Base-by-base conservation (phyloP, 2,113 vertebrate genomes). In the Mobula birostris region DNA sequence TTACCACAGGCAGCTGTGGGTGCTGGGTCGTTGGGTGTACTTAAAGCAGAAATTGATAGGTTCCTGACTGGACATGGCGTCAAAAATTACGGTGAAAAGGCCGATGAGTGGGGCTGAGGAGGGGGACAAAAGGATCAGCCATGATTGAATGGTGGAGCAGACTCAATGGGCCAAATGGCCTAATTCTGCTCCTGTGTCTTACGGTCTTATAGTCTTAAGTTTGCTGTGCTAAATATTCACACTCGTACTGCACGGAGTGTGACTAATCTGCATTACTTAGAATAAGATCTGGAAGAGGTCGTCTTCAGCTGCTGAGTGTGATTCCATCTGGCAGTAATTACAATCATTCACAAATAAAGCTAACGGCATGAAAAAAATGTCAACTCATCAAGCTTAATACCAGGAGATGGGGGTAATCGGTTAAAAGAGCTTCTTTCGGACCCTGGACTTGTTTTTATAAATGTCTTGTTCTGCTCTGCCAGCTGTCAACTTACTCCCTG, bases 321-420 rank as follows among this genome's bases (percentile, higher is more conserved):
- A 87, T 29, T 87, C 83, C 83, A 87, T 87, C 83, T 87, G 83
- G 83, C 83, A 87, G 83, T 61, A 87, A 87, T 87, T 87, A 87
- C 27, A 87, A 61, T 61, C 83, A 87, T 87, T 87, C 83, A 87
- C 21, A 87, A 87, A 61, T 87, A 87, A 63, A 87, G 24, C 83
- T 29, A 87, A 87, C 83, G 29, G 24, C 56, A 87, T 61, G 56
- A 58, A 61, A 61, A 61, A 61, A 83, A 61, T 29, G 48, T 61
- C 24, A 87, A 87, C 24, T 87, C 48, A 63, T 87, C 83, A 29
- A 61, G 9, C 27, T 87, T 61, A 58, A 61, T 58, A 4, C 56
- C 56, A n/a, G 58, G 56, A 61, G 56, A 87, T 61, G 56, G 58
- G 48, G 56, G 24, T 27, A 27, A 61, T 61, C 11, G 27, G 27